Evolutionary conservation across 2,797 vertebrate species (phyloP).

Genomic region (Neopelma chrysocephalum): DNA sequence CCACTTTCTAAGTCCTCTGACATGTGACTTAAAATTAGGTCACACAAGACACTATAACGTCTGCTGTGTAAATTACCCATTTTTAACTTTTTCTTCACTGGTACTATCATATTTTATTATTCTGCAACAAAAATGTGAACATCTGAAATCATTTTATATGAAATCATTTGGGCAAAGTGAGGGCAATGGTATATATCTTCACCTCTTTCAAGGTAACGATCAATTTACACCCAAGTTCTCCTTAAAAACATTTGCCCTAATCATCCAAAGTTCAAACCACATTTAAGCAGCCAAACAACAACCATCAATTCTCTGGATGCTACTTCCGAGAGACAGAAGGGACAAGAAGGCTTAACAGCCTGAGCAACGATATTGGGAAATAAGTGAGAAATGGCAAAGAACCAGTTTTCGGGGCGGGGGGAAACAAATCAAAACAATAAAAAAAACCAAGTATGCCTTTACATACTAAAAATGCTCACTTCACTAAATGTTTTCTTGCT

Average conservation of each 20-base stretch:
- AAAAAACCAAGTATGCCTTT: background rate
- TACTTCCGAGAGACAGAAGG: background rate
- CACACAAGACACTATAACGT: background rate
- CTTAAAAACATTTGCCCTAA: background rate
- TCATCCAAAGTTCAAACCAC: background rate
- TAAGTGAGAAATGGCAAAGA: background rate
- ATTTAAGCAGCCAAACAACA: background rate
- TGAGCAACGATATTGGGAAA: background rate
- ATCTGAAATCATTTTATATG: background rate
- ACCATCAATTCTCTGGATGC: background rate
- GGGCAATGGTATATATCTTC: background rate
- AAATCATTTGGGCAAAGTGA: background rate
- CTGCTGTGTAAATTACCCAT: background rate
- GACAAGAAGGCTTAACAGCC: background rate
- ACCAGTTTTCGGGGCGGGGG: rapidly evolving
- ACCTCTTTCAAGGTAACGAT: too few species aligned
- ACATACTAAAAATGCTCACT: background rate
- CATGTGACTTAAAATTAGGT: background rate
- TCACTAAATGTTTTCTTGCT: background rate
- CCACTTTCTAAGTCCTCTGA: background rate
- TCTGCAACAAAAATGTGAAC: background rate
- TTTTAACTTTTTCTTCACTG: background rate
- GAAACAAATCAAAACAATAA: background rate
- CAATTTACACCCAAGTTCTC: background rate
- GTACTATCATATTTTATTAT: background rate